Conservation (phyloP, 2,888 invertebrate genomes). For the Netelia inedita region DNA sequence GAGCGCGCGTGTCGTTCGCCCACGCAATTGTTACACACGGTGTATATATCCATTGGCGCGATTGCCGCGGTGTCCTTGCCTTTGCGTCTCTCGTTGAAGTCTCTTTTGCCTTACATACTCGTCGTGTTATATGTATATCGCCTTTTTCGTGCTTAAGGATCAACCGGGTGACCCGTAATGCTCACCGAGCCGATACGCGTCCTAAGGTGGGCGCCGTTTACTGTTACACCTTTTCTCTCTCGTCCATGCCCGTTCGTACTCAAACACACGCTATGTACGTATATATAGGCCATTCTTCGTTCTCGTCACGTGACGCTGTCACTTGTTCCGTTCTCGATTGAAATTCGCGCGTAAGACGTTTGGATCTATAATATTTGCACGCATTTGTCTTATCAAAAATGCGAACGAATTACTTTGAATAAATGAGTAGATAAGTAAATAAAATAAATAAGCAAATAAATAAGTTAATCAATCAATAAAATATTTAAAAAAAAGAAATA, state of each 20-base stretch:
- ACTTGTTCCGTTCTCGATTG: slow-evolving; percentile 37
- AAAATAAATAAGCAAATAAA: not conserved
- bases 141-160: slow-evolving; percentile 46
- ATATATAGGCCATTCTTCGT: slow-evolving; percentile 30
- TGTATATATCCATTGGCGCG: slow-evolving; percentile 23
- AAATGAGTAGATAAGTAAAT: slow-evolving; percentile 3
- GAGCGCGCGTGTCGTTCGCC: slow-evolving; percentile 48
- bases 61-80: slow-evolving; percentile 54
- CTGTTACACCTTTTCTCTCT: slow-evolving; percentile 61
- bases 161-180: slow-evolving; percentile 59
- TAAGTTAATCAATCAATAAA: not conserved
- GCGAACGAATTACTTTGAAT: not conserved
- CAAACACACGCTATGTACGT: not conserved
- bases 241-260: slow-evolving; percentile 3
- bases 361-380: too few species aligned
- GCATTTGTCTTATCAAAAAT: not conserved
- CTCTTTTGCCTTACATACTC: slow-evolving; percentile 34
- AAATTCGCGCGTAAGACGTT: slow-evolving; percentile 45
- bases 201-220: slow-evolving; percentile 64
- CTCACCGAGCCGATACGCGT: slow-evolving; percentile 41
- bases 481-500: not conserved
- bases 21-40: slow-evolving; percentile 55
- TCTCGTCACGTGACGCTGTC: slow-evolving; percentile 53
- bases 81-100: slow-evolving; percentile 28
- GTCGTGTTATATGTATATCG: slow-evolving; percentile 15